Conservation (phyloP, 2,888 invertebrate species). For the Lissocephala sabroskyi region DNA sequence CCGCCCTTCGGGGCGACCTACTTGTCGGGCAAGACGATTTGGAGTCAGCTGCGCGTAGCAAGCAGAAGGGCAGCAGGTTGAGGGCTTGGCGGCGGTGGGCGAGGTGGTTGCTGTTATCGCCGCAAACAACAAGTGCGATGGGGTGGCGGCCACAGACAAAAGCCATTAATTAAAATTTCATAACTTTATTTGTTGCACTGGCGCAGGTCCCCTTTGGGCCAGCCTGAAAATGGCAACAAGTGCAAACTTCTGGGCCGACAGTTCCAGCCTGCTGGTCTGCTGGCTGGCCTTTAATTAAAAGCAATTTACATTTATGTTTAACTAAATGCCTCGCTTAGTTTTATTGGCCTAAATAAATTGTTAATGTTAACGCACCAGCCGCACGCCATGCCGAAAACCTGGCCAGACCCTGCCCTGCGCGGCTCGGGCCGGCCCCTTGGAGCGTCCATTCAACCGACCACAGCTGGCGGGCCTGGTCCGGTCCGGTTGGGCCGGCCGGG, state of each 20-base stretch:
- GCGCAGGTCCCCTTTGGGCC: too few relatives aligned
- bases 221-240: too few relatives aligned
- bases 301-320: slow-evolving; percentile 22
- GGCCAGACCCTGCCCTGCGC: neutral
- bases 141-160: too few relatives aligned
- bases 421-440: too few relatives aligned
- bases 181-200: slow-evolving; percentile 10
- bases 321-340: slow-evolving; percentile 34
- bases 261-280: too few relatives aligned
- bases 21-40: too few relatives aligned
- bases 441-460: slow-evolving; percentile 19
- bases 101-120: too few relatives aligned
- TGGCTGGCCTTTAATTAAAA: slow-evolving; percentile 27
- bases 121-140: too few relatives aligned
- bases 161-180: slow-evolving; percentile 23
- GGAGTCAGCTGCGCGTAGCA: too few relatives aligned
- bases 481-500: slow-evolving; percentile 19
- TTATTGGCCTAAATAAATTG: slow-evolving; percentile 46
- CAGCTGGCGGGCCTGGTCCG: slow-evolving; percentile 26
- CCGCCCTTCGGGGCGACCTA: too few relatives aligned
- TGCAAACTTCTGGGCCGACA: neutral
- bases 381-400: slow-evolving; percentile 14
- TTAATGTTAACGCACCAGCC: slow-evolving; percentile 23
- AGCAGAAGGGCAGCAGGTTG: too few relatives aligned
- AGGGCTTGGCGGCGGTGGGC: too few relatives aligned